Percentiles rank a stretch among this genome's conserved stretches.
phyloP scores from a whole-genome alignment of 2,888 invertebrate genomes.

The Lycia hirtaria region DNA sequence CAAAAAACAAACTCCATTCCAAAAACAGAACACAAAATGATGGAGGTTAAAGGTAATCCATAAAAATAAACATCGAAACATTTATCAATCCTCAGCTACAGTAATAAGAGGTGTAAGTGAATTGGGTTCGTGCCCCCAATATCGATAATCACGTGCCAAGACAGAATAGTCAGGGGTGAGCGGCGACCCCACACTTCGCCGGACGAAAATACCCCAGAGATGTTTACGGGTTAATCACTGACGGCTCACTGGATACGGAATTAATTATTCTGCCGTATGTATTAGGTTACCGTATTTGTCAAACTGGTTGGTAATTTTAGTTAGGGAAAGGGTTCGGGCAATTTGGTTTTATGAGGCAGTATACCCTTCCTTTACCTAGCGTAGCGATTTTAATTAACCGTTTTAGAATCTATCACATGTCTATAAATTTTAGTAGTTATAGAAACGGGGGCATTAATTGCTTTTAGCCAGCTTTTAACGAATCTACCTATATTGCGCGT shows the following conservation, averaged over 20 bases:
- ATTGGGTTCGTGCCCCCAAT: constrained; percentile 77
- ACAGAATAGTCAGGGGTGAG: constrained; percentile 60
- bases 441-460: neutral
- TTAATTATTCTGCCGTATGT: constrained; percentile 58
- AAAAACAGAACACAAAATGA: constrained; percentile 10
- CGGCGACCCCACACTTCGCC: constrained; percentile 60
- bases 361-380: constrained; percentile 4
- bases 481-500: no score
- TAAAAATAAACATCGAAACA: constrained; percentile 35
- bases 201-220: constrained; percentile 67
- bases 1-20: neutral
- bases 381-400: constrained; percentile 22
- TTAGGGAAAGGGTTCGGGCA: constrained; percentile 34
- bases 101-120: constrained; percentile 69
- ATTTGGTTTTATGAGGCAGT: constrained; percentile 35
- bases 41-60: constrained; percentile 23
- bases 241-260: constrained; percentile 56
- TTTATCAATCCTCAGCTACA: constrained; percentile 67
- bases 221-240: constrained; percentile 75
- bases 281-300: constrained; percentile 44
- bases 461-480: no score
- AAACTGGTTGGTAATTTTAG: constrained; percentile 39
- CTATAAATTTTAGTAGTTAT: neutral
- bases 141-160: constrained; percentile 75
- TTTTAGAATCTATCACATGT: neutral